Percentiles rank a stretch among this genome's conserved stretches.
phyloP scores from a whole-genome alignment of 2,888 invertebrate species.

The Euclidia mi region DNA sequence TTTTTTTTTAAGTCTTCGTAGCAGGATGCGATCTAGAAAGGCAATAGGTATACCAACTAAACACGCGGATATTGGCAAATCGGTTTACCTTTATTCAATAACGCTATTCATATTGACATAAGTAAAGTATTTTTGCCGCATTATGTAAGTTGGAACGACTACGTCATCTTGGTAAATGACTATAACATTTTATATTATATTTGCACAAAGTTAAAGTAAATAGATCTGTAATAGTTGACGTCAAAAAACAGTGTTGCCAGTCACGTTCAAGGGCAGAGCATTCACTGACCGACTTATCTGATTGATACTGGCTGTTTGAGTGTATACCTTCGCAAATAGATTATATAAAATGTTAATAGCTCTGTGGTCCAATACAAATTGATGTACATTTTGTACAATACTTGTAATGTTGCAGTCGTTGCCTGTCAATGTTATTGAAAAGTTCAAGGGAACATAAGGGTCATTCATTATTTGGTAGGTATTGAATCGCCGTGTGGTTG shows the following conservation, averaged over 20 bases:
- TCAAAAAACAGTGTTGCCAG: slow-evolving; percentile 58
- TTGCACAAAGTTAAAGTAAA: slow-evolving; percentile 17
- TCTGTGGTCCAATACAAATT: neutral
- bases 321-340: slow-evolving; percentile 19
- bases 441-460: no score
- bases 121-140: no score
- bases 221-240: slow-evolving; percentile 37
- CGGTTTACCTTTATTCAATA: no score
- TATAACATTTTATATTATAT: slow-evolving; percentile 7
- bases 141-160: neutral
- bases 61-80: no score
- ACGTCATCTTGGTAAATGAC: neutral
- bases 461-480: no score
- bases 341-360: slow-evolving; percentile 26
- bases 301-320: slow-evolving; percentile 47
- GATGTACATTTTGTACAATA: neutral
- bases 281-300: slow-evolving; percentile 74
- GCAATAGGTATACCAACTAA: no score
- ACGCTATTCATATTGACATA: no score
- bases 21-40: no score
- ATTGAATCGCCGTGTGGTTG: no score
- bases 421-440: no score
- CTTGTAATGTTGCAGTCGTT: no score
- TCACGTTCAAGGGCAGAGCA: slow-evolving; percentile 80
- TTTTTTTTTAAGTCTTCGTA: no score